phyloP scores from a whole-genome alignment of 2,113 vertebrate genomes.

The Elephas maximus region DNA sequence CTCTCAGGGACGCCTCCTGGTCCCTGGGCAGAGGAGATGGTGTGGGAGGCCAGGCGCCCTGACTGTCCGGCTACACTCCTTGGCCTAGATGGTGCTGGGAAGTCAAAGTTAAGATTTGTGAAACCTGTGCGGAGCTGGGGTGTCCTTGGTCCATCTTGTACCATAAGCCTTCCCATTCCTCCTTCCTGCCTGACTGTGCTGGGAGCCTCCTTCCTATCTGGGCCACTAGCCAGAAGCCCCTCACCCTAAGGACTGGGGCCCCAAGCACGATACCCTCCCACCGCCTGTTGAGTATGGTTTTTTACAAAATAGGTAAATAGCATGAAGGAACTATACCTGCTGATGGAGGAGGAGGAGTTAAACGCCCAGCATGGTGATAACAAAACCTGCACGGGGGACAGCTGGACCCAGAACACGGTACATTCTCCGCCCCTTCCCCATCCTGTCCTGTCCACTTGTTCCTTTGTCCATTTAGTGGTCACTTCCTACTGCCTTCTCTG shows the following conservation, averaged over 20 bases:
- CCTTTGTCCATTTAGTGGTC: neutral
- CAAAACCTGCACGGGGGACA: slow-evolving; percentile 90
- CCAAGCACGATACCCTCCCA: neutral
- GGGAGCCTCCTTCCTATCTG: neutral
- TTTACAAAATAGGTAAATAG: slow-evolving; percentile 93
- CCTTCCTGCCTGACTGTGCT: neutral
- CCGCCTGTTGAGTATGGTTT: neutral
- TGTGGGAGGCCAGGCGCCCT: neutral
- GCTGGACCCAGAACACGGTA: slow-evolving; percentile 92
- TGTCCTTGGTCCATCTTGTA: neutral
- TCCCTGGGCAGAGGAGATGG: neutral
- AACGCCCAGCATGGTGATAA: slow-evolving; percentile 92
- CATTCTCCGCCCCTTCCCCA: neutral
- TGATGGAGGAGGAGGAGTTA: slow-evolving; percentile 96
- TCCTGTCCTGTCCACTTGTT: neutral
- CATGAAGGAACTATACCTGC: slow-evolving; percentile 96
- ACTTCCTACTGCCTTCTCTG: slow-evolving; percentile 23
- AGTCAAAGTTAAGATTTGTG: neutral
- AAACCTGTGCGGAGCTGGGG: neutral
- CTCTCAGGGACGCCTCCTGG: neutral
- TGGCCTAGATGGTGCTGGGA: neutral
- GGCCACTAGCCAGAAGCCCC: neutral
- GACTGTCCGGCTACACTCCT: neutral
- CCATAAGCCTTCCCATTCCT: neutral
- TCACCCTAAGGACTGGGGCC: neutral